Base-by-base conservation (phyloP, 2,113 vertebrate species). In the Microcebus griseorufus region DNA sequence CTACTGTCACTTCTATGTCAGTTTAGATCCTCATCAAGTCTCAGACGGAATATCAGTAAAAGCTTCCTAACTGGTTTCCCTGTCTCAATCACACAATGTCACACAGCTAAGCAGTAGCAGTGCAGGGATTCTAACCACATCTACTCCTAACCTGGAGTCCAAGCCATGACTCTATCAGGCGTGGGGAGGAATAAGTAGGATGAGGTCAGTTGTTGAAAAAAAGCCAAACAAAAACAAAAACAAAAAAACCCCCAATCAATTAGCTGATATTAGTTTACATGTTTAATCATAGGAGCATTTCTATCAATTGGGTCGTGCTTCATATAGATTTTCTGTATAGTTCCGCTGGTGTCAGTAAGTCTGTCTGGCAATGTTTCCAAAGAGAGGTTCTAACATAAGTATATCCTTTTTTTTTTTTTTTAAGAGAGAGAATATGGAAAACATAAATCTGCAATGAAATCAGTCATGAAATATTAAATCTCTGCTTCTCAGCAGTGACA, bases 361-460 rank as follows among this genome's bases (percentile, higher is more conserved):
- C 87, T 93, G 42, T 48, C 62, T 58, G 73, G 53, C 83, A 86
- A 25, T 70, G 39, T 69, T 94, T 94, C 60, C 70, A 95, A 88
- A 95, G 78, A 81, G 67, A 92, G 67, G 45, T 82, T 96, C 39
- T 58, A 79, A 25, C 25, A 0, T 60, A 79, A 91, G 93, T 94
- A 91, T 94, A 70, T 88, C 39, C 27, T 82, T 76, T 20, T 55
- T 55, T 55, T 94, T 65, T 55, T 94, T 65, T 87, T 64, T 83
- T 34, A 72, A 96, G 69, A 62, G 14, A 78, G 58, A 88, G 51
- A 91, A 96, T 91, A 96, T 89, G 39, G 88, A 93, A 95, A 96
- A 88, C 81, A 95, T 93, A 90, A 94, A 96, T 96, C 97, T 97
- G 51, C 90, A 97, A 94, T 97, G 93, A 96, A 97, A 94, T 89